Conservation (phyloP, 2,888 invertebrate species). For the Drosophila nr. perissopoda region DNA sequence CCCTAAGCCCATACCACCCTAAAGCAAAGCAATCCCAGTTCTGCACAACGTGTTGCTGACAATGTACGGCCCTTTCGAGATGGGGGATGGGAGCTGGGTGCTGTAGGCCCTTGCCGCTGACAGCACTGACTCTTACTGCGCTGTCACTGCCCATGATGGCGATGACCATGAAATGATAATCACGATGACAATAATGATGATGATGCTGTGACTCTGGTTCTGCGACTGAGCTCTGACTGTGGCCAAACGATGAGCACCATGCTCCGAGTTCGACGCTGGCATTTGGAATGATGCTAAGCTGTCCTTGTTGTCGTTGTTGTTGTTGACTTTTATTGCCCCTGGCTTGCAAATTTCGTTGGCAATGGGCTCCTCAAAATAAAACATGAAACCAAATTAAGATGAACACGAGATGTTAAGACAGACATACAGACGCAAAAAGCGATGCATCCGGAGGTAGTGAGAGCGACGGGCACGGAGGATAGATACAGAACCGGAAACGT, state of each 20-base stretch:
- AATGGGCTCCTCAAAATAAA: constrained; percentile 66
- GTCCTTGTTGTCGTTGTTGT: constrained; percentile 25
- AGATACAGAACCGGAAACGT: constrained; percentile 44
- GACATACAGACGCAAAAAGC: constrained; percentile 8
- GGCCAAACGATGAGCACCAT: constrained; percentile 9
- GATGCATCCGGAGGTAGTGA: background rate
- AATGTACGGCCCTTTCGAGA: constrained; percentile 12
- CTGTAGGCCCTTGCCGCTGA: constrained; percentile 32
- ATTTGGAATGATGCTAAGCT: constrained; percentile 56
- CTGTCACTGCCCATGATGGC: constrained; percentile 41
- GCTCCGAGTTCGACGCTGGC: constrained; percentile 18
- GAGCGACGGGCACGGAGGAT: constrained; percentile 17
- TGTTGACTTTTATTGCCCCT: constrained; percentile 66
- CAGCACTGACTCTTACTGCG: constrained; percentile 35
- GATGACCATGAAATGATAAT: constrained; percentile 46
- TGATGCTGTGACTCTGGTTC: constrained; percentile 23
- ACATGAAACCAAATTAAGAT: constrained; percentile 75
- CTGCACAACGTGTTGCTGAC: constrained; percentile 59
- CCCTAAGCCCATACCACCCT: constrained; percentile 1
- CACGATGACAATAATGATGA: constrained; percentile 29
- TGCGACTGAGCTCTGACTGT: constrained; percentile 15
- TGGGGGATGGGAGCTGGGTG: rapidly evolving
- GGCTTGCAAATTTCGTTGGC: constrained; percentile 53
- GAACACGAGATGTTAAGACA: constrained; percentile 49
- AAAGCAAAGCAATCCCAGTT: constrained; percentile 11